Conservation (phyloP, 1,140 invertebrate species). For the Capitella teleta region DNA sequence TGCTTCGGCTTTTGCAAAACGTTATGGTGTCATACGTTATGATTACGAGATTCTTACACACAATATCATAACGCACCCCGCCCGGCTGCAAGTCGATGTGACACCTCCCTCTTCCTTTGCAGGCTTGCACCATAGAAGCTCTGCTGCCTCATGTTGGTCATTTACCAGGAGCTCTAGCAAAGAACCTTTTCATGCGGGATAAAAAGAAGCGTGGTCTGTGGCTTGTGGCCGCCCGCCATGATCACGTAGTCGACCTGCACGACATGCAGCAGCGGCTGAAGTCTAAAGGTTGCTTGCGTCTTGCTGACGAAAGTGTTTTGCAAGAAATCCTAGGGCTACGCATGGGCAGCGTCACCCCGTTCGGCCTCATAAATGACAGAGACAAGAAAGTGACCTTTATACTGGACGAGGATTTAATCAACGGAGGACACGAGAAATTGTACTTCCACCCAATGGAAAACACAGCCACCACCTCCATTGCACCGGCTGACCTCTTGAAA, state of each 20-base stretch:
- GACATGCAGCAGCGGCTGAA: constrained; percentile 32
- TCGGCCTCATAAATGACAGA: constrained; percentile 39
- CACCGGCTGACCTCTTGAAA: constrained; percentile 22
- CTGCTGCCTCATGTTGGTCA: constrained; percentile 29
- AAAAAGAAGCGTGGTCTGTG: constrained; percentile 41
- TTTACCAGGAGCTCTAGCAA: constrained; percentile 28
- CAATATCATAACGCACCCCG: not conserved
- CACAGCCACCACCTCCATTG: constrained; percentile 27
- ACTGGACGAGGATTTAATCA: constrained; percentile 24
- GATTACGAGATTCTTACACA: not conserved
- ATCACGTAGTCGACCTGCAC: constrained; percentile 33
- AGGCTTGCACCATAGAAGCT: constrained; percentile 41
- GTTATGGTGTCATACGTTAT: not conserved
- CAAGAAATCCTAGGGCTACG: constrained; percentile 33
- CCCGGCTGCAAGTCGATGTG: not conserved
- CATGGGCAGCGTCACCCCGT: constrained; percentile 37
- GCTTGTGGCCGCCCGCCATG: constrained; percentile 35
- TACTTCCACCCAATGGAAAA: constrained; percentile 41
- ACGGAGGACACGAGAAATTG: constrained; percentile 19
- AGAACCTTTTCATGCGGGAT: constrained; percentile 42
- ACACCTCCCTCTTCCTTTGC: constrained; percentile 5
- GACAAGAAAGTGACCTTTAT: constrained; percentile 31
- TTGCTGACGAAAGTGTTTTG: constrained; percentile 34
- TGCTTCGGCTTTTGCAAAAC: not conserved
- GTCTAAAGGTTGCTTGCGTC: constrained; percentile 31